A percentile compares a stretch with the other conserved stretches of the same genome.
These are phyloP conservation scores for Cranoglanis bouderius DNA, from an alignment of 2,113 vertebrate genomes.

Conservation along the genomic window DNA sequence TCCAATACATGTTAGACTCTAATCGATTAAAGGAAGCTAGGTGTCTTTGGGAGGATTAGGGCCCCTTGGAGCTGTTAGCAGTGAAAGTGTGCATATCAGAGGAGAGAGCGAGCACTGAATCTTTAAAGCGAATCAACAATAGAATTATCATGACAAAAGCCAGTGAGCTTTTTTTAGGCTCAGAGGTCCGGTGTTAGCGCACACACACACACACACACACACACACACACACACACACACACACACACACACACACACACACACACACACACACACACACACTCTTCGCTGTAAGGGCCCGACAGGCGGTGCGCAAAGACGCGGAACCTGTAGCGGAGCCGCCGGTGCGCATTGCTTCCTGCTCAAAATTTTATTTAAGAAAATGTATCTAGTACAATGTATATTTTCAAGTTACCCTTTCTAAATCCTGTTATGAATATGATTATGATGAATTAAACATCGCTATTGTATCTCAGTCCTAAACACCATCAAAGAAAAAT, in stretches of 20 bases:
- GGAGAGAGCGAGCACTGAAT: constrained; percentile 67
- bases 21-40: constrained; percentile 64
- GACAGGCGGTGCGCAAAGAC: constrained; percentile 46
- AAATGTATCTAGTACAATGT: background rate
- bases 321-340: constrained; percentile 38
- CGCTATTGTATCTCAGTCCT: background rate
- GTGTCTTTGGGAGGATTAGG: constrained; percentile 62
- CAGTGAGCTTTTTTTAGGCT: constrained; percentile 55
- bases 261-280: constrained; percentile 36
- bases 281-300: constrained; percentile 55
- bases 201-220: constrained; percentile 49
- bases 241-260: constrained; percentile 35
- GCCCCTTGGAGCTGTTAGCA: constrained; percentile 66
- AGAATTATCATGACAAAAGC: constrained; percentile 78
- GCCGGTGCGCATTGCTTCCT: background rate
- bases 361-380: no score
- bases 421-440: background rate
- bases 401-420: background rate
- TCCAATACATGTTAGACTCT: constrained; percentile 67
- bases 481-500: background rate
- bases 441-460: background rate
- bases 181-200: constrained; percentile 63
- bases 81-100: constrained; percentile 66
- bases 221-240: constrained; percentile 2
- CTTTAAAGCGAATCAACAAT: constrained; percentile 71